A percentile compares a stretch with the other conserved stretches of the same genome.
phyloP scores from a whole-genome alignment of 1,140 invertebrate genomes.

The Drosophila melanica region DNA sequence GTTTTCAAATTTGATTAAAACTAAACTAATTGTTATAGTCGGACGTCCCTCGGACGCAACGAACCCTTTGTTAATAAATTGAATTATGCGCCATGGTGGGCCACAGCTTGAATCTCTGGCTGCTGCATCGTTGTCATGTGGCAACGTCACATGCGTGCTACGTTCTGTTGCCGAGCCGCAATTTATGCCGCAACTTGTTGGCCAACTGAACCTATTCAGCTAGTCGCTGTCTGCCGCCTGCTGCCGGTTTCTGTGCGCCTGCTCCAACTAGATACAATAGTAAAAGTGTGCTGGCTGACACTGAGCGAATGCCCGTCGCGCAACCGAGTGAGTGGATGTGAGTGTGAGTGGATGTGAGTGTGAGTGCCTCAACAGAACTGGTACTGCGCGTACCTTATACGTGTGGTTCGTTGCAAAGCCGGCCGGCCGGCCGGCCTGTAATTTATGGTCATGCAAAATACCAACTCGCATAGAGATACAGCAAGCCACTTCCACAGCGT shows the following conservation, averaged over 20 bases:
- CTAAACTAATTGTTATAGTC: slow-evolving; percentile 65
- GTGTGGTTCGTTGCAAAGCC: slow-evolving; percentile 48
- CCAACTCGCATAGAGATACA: slow-evolving; percentile 55
- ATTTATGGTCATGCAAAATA: slow-evolving; percentile 65
- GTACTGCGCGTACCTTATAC: slow-evolving; percentile 34
- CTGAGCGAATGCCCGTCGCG: slow-evolving; percentile 39
- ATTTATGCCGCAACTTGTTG: slow-evolving; percentile 51
- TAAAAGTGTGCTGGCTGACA: slow-evolving; percentile 72
- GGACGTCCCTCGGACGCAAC: background rate
- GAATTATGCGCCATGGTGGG: slow-evolving; percentile 47
- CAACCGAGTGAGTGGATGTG: slow-evolving; percentile 10
- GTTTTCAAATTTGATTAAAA: slow-evolving; percentile 42
- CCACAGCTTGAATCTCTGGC: background rate
- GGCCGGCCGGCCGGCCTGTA: slow-evolving; percentile 74
- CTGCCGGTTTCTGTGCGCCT: slow-evolving; percentile 76
- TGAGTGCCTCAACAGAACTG: slow-evolving; percentile 36
- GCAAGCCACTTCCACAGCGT: slow-evolving; percentile 45
- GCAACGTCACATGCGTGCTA: slow-evolving; percentile 40
- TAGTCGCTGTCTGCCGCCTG: slow-evolving; percentile 16
- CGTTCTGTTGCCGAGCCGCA: slow-evolving; percentile 50
- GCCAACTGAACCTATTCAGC: slow-evolving; percentile 36
- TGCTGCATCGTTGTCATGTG: slow-evolving; percentile 16
- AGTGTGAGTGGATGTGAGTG: slow-evolving; percentile 13
- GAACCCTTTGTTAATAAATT: slow-evolving; percentile 46
- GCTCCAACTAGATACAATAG: slow-evolving; percentile 83